phyloP scores from a whole-genome alignment of 2,797 vertebrate species.

The Falco biarmicus region DNA sequence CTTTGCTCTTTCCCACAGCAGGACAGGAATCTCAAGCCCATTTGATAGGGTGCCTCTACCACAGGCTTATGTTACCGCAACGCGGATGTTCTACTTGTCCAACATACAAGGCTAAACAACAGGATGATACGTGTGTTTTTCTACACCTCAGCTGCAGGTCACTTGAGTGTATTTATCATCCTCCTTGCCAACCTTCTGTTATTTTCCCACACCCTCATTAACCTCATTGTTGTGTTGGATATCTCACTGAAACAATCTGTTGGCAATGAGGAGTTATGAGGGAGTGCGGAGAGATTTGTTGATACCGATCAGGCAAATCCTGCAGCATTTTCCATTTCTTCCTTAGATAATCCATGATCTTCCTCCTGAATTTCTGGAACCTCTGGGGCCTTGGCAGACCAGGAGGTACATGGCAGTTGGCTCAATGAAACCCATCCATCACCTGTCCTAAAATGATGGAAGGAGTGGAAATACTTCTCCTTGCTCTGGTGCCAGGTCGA shows the following conservation, averaged over 20 bases:
- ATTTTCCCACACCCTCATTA: background rate
- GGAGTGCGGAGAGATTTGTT: background rate
- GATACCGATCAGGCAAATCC: background rate
- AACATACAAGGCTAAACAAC: background rate
- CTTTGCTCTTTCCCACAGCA: background rate
- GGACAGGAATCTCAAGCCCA: background rate
- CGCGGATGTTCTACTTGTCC: background rate
- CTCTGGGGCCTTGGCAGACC: background rate
- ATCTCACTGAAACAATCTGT: background rate
- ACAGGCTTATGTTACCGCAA: background rate
- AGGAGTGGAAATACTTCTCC: background rate
- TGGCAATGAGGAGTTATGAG: background rate
- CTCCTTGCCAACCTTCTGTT: background rate
- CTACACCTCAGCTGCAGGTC: background rate
- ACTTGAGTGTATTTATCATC: background rate
- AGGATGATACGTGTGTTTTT: background rate
- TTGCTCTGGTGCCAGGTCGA: background rate
- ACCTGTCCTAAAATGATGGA: background rate
- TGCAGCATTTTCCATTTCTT: background rate
- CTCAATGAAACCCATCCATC: background rate
- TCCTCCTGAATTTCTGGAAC: background rate
- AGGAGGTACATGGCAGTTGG: background rate
- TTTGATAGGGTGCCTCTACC: background rate
- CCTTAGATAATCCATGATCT: background rate
- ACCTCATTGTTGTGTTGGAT: background rate